Evolutionary conservation across 2,797 vertebrate species (phyloP).

Genomic region (Nothura maculosa): DNA sequence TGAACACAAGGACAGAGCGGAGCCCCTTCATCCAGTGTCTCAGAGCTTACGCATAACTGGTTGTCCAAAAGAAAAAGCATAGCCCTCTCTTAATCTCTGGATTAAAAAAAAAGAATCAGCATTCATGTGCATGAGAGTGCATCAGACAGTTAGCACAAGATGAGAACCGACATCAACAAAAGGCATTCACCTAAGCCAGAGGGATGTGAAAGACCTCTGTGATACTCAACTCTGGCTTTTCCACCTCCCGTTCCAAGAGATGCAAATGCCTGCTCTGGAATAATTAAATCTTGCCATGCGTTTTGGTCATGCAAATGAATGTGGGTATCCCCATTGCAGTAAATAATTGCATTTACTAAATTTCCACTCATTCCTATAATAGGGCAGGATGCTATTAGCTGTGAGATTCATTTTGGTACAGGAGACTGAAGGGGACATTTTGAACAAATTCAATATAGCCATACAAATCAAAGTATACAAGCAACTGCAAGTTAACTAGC

Average conservation of each 20-base stretch:
- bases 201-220: not conserved
- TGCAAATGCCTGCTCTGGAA: not conserved
- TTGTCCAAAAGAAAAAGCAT: not conserved
- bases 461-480: not conserved
- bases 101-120: not conserved
- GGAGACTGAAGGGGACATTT: not conserved
- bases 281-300: not conserved
- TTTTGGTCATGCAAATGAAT: not conserved
- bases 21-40: not conserved
- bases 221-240: not conserved
- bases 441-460: not conserved
- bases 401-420: not conserved
- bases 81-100: not conserved
- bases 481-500: not conserved
- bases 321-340: too few relatives aligned
- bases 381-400: not conserved
- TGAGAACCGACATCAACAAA: not conserved
- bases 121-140: not conserved
- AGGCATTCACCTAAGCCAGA: not conserved
- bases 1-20: not conserved
- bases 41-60: not conserved
- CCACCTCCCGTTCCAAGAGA: too few relatives aligned
- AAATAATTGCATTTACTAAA: not conserved
- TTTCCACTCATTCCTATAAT: not conserved
- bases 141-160: not conserved